These are phyloP conservation scores for Gortyna flavago DNA, from an alignment of 2,888 invertebrate genomes.

Conservation along the genomic window DNA sequence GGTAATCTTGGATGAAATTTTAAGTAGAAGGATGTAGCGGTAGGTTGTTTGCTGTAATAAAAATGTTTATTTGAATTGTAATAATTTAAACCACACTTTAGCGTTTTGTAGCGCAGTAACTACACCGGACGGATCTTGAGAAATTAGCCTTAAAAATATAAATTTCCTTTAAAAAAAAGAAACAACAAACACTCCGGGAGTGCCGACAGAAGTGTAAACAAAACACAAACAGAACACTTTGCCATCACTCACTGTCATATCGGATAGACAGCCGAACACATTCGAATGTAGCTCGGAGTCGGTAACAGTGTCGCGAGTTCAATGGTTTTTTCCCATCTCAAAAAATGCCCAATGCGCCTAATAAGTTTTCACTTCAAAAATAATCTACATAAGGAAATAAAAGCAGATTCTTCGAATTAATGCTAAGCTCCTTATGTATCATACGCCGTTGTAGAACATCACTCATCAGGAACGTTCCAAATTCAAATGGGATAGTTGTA, in stretches of 20 bases:
- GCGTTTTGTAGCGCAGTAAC: background rate
- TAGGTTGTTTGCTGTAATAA: constrained; percentile 22
- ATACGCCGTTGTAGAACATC: constrained; percentile 57
- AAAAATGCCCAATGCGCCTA: too few species aligned
- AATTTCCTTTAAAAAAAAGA: background rate
- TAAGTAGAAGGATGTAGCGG: constrained; percentile 16
- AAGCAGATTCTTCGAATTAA: background rate
- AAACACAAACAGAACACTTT: too few species aligned
- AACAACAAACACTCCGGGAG: too few species aligned
- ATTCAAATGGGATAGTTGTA: constrained; percentile 67
- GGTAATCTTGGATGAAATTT: constrained; percentile 12
- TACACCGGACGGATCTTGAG: background rate
- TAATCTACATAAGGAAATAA: background rate
- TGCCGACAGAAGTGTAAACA: too few species aligned
- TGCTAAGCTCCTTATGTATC: constrained; percentile 4
- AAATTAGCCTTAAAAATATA: background rate
- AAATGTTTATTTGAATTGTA: constrained; percentile 1
- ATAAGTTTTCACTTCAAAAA: too few species aligned
- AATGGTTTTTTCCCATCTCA: too few species aligned
- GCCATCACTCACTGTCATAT: too few species aligned
- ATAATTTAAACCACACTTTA: background rate
- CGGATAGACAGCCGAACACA: too few species aligned
- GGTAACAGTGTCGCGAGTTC: too few species aligned
- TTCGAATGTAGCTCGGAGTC: too few species aligned
- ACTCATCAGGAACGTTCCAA: constrained; percentile 64